These are phyloP conservation scores for Eublepharis macularius DNA, from an alignment of 2,113 vertebrate species.

Conservation along the genomic window DNA sequence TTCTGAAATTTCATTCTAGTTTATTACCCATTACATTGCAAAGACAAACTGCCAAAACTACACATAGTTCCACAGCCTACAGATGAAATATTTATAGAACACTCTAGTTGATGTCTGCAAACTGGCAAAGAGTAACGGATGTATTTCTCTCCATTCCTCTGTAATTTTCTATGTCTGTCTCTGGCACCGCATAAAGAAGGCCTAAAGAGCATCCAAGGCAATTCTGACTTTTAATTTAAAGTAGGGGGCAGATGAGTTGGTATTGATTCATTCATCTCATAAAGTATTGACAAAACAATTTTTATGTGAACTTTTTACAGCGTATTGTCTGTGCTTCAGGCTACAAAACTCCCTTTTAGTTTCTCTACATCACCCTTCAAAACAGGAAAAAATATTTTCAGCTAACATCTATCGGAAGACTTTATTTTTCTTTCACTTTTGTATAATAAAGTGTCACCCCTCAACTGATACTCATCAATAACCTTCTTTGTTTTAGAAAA, in stretches of 20 bases:
- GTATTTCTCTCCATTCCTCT: neutral
- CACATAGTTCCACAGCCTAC: neutral
- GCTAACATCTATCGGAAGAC: neutral
- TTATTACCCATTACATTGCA: slow-evolving; percentile 17
- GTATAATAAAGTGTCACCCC: slow-evolving; percentile 10
- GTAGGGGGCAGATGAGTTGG: neutral
- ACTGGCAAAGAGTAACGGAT: slow-evolving; percentile 2
- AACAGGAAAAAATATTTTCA: slow-evolving; percentile 1
- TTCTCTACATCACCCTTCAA: neutral
- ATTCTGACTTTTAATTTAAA: slow-evolving; percentile 32
- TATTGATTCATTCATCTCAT: slow-evolving; percentile 29
- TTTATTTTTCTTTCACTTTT: slow-evolving; percentile 24
- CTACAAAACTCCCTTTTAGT: neutral
- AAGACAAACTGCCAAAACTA: neutral
- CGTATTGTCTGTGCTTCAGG: neutral
- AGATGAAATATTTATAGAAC: slow-evolving; percentile 29
- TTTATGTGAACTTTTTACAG: slow-evolving; percentile 19
- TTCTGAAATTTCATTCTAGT: slow-evolving; percentile 8
- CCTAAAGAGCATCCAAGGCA: slow-evolving; percentile 18
- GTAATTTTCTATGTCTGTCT: slow-evolving; percentile 6
- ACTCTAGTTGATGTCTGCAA: neutral
- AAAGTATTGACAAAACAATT: slow-evolving; percentile 32
- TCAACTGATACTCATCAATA: slow-evolving; percentile 4
- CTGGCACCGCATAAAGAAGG: slow-evolving; percentile 3
- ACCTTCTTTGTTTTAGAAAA: slow-evolving; percentile 3